phyloP scores from a whole-genome alignment of 2,797 vertebrate genomes.

The Typhlichthys subterraneus region DNA sequence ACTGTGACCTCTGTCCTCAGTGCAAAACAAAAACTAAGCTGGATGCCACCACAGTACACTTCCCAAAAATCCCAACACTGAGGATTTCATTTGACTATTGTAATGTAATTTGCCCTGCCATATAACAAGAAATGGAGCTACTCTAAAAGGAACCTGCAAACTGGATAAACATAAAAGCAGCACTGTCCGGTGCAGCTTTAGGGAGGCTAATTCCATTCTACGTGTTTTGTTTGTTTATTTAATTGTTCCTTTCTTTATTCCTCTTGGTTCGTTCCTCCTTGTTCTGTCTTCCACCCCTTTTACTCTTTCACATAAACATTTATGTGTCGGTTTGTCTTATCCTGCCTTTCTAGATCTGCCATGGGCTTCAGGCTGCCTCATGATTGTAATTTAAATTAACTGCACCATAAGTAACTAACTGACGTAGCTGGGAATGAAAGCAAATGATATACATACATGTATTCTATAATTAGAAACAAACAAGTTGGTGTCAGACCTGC shows the following conservation, averaged over 20 bases:
- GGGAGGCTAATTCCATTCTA: constrained; percentile 14
- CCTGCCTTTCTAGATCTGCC: constrained; percentile 65
- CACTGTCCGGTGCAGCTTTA: constrained; percentile 34
- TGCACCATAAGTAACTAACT: constrained; percentile 76
- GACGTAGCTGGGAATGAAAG: constrained; percentile 71
- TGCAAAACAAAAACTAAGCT: constrained; percentile 41
- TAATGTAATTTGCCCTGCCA: constrained; percentile 48
- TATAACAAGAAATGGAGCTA: constrained; percentile 55
- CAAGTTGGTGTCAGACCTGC: constrained; percentile 60
- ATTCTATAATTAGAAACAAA: constrained; percentile 65
- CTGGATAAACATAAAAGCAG: constrained; percentile 38
- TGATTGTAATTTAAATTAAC: constrained; percentile 72
- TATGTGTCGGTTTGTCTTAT: constrained; percentile 7
- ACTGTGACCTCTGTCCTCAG: constrained; percentile 61
- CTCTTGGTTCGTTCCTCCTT: constrained; percentile 4
- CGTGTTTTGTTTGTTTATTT: too few species aligned
- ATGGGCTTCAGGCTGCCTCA: constrained; percentile 76
- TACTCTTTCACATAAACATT: constrained; percentile 7
- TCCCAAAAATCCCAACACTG: constrained; percentile 45
- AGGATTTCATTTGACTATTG: constrained; percentile 64
- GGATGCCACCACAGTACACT: constrained; percentile 51
- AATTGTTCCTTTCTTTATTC: constrained; percentile 14
- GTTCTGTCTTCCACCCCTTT: constrained; percentile 18
- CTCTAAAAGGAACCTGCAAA: constrained; percentile 47
- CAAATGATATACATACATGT: constrained; percentile 72